These are phyloP conservation scores for Emydura subglobosa DNA, from an alignment of 2,113 vertebrate genomes.

Conservation along the genomic window DNA sequence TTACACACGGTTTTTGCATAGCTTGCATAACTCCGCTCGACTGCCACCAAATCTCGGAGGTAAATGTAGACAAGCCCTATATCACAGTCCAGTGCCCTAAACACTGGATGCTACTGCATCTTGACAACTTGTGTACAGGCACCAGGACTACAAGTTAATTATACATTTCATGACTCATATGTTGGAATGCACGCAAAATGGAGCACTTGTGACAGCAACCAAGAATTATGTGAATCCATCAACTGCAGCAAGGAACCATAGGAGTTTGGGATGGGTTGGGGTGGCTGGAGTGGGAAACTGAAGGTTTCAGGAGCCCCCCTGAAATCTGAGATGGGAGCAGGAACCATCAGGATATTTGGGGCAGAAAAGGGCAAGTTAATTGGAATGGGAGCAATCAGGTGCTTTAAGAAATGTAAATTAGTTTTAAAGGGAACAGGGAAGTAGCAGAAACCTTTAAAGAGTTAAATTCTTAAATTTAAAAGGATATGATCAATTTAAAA, in stretches of 20 bases:
- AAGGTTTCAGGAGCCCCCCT: background rate
- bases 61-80: too few relatives aligned
- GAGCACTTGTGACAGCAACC: fast-evolving
- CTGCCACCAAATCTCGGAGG: too few relatives aligned
- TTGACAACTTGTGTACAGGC: background rate
- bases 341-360: background rate
- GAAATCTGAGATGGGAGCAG: fast-evolving
- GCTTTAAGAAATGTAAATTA: background rate
- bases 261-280: background rate
- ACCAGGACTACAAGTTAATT: background rate
- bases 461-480: fast-evolving
- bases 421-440: background rate
- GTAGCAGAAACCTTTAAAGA: background rate
- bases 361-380: background rate
- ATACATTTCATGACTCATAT: background rate
- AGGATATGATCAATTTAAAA: background rate
- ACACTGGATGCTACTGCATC: fast-evolving
- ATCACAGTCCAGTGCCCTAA: fast-evolving
- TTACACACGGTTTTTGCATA: too few relatives aligned
- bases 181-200: background rate
- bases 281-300: background rate
- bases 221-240: background rate
- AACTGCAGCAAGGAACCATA: fast-evolving
- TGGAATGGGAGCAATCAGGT: background rate
- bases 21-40: too few relatives aligned